These are phyloP conservation scores for Mellivora capensis DNA, from an alignment of 2,113 vertebrate genomes.

Conservation along the genomic window DNA sequence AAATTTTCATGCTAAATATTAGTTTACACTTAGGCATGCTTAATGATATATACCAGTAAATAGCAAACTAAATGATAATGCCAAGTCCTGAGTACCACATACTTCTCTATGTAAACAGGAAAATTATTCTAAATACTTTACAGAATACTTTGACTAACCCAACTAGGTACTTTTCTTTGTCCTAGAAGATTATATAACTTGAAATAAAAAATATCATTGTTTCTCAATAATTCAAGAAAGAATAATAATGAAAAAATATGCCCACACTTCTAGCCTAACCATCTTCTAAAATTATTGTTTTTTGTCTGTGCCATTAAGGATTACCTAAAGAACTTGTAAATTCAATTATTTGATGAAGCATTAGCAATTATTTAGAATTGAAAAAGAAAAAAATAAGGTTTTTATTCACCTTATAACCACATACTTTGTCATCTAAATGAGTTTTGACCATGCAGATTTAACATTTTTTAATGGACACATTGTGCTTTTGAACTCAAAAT, in stretches of 20 bases:
- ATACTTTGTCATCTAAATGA: constrained; percentile 29
- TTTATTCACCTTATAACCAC: background rate
- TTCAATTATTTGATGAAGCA: constrained; percentile 18
- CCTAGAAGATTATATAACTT: constrained; percentile 2
- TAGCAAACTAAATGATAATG: constrained; percentile 58
- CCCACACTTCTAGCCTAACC: background rate
- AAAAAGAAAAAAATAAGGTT: background rate
- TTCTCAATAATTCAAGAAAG: background rate
- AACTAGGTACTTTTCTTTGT: constrained; percentile 52
- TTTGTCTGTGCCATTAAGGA: background rate
- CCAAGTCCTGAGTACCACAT: constrained; percentile 35
- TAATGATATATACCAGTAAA: constrained; percentile 67
- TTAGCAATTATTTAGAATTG: constrained; percentile 20
- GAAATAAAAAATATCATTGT: constrained; percentile 17
- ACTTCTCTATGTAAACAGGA: constrained; percentile 44
- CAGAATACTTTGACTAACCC: background rate
- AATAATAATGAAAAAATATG: background rate
- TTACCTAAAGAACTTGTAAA: background rate
- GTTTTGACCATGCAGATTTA: background rate
- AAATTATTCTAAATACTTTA: constrained; percentile 58
- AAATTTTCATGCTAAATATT: constrained; percentile 59
- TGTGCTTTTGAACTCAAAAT: constrained; percentile 27
- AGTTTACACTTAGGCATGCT: constrained; percentile 63
- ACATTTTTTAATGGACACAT: background rate
- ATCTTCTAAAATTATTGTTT: background rate